Base-by-base conservation (phyloP, 2,797 vertebrate species). In the Catamblyrhynchus diadema region DNA sequence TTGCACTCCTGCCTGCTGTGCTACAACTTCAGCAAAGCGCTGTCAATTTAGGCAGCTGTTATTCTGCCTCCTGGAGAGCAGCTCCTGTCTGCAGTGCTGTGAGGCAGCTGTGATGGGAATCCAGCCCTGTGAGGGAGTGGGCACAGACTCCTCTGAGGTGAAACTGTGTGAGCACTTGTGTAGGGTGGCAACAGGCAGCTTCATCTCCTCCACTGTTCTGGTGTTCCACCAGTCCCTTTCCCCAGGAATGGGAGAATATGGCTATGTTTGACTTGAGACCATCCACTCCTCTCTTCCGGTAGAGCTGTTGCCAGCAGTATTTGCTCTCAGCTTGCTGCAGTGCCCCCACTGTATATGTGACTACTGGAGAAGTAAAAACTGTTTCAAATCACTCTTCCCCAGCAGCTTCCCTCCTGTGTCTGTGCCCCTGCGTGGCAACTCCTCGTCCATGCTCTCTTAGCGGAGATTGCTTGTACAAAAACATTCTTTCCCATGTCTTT, bases 81-180 rank as follows among this genome's bases (percentile, higher is more conserved):
- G 37, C 73, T 90, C 44, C 80, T 4, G 6, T 25, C 62, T n/a
- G 91, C 59, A 57, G 33, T 3, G 30, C 59, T 67, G 48, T 0
- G 17, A 86, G 57, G 57, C 56, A 50, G 8, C 1, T 11, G 33
- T 7, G 39, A 20, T 19, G 48, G 45, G 44, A 88, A 77, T 41
- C 28, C 73, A 59, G 42, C 47, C 13, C 9, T 0, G 3, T 0
- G 3, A n/a, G 20, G 1, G 4, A 66, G 51, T 1, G 6, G 50
- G 23, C 37, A 20, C 1, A 1, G 41, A 2, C 42, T 25, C 9
- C 35, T 81, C 30, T 2, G 5, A 30, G 41, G 30, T 45, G 81
- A 86, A 72, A 50, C 12, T 19, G 14, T 28, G 22, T 3, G 3
- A 78, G 32, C 0, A 0, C 13, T 45, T 18, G 14, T 2, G 2